Conservation (phyloP, 2,888 invertebrate genomes). For the Furcula furcula region DNA sequence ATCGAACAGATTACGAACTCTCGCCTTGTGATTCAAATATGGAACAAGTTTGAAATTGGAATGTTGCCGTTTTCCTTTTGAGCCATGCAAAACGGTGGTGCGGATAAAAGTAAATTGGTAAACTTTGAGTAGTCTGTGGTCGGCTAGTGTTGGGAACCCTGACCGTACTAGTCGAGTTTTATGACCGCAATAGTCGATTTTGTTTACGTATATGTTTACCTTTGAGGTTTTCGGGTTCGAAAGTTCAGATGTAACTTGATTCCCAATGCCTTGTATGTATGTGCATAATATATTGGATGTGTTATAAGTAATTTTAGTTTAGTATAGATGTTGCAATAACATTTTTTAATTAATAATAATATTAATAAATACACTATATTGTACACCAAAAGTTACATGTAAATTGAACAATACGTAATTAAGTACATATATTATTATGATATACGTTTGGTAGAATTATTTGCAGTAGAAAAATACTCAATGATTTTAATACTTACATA, state of each 20-base stretch:
- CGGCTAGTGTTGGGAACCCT: slow-evolving; percentile 24
- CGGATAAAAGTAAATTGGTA: slow-evolving; percentile 54
- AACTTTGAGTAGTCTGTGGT: slow-evolving; percentile 57
- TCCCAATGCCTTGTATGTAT: too few relatives aligned
- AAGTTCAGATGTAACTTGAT: not conserved
- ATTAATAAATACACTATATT: too few relatives aligned
- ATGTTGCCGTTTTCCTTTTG: slow-evolving; percentile 49
- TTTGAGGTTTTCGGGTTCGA: not conserved
- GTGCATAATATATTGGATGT: too few relatives aligned
- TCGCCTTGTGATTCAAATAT: slow-evolving; percentile 37
- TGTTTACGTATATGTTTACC: not conserved
- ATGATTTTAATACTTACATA: too few relatives aligned
- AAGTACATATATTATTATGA: too few relatives aligned
- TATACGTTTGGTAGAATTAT: too few relatives aligned
- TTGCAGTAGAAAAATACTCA: too few relatives aligned
- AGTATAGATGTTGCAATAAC: too few relatives aligned
- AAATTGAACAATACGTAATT: too few relatives aligned
- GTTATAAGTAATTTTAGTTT: too few relatives aligned
- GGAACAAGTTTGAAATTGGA: slow-evolving; percentile 70
- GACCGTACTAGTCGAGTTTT: slow-evolving; percentile 7
- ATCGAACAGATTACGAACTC: slow-evolving; percentile 46
- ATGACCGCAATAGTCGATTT: slow-evolving; percentile 2
- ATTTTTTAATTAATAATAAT: too few relatives aligned
- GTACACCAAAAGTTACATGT: too few relatives aligned
- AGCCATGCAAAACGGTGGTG: slow-evolving; percentile 62